Evolutionary conservation across 2,888 invertebrate species (phyloP).

Genomic region (Polymixis lichenea): DNA sequence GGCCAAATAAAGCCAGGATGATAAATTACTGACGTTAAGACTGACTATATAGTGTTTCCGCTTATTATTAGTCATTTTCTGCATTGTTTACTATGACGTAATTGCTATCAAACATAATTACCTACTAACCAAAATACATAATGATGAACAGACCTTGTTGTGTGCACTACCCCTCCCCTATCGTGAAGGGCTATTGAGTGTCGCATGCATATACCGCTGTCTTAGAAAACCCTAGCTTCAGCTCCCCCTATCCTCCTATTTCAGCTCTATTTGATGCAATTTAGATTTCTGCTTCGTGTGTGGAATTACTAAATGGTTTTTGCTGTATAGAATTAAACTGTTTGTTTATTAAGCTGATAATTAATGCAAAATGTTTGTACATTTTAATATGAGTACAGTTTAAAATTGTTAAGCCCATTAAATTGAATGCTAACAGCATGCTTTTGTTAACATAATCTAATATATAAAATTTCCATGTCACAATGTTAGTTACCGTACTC

Average conservation of each 20-base stretch:
- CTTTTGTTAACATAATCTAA: not conserved
- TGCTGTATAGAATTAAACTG: not conserved
- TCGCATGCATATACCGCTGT: not conserved
- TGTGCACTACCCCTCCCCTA: too few species aligned
- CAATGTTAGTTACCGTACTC: too few species aligned
- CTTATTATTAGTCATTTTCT: too few species aligned
- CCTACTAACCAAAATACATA: too few species aligned
- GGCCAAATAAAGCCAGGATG: too few species aligned
- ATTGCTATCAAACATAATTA: not conserved
- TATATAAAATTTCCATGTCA: too few species aligned
- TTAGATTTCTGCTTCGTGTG: slow-evolving; percentile 14
- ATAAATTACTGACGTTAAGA: too few species aligned
- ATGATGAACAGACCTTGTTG: not conserved
- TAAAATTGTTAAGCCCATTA: not conserved
- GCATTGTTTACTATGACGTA: not conserved
- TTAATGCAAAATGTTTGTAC: not conserved
- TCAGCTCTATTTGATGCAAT: slow-evolving; percentile 13
- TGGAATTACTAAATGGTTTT: not conserved
- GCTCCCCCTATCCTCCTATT: slow-evolving; percentile 7
- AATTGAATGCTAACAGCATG: not conserved
- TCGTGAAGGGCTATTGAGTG: not conserved
- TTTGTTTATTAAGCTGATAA: not conserved
- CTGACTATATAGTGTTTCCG: too few species aligned
- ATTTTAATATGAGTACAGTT: not conserved
- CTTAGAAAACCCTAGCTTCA: not conserved